Evolutionary conservation across 2,797 vertebrate species (phyloP), one percentile per base, ranked within the genome.

Genomic region (Pseudomugil gertrudae): DNA sequence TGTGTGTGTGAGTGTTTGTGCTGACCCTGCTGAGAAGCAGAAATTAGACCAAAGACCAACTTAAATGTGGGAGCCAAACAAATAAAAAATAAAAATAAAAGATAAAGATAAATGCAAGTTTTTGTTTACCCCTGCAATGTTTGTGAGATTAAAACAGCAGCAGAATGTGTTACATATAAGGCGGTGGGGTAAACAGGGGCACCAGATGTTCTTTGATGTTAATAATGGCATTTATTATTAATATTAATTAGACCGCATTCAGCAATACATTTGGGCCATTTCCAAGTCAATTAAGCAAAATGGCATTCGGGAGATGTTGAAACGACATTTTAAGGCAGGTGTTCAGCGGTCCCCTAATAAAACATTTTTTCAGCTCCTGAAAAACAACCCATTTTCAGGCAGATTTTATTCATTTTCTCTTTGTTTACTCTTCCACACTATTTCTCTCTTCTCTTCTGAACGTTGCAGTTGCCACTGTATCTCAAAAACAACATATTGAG

Each of bases 221-320:
- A 99, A 98, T 99, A 99, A 99, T 98, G 97, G 97, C 98, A 99
- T 99, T 98, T 99, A 99, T 99, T 99, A 99, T 99, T 99, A 99
- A 99, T 99, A 99, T 99, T 99, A 99, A 99, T 99, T 98, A 99
- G 97, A 98, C 97, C 96, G 95, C 96, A 98, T 98, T 99, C 98
- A 98, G 98, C 97, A 98, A 98, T 98, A 98, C 98, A 98, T 99
- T 99, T 99, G 98, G 98, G 98, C 98, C 98, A 98, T 98, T 99
- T 99, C 98, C 98, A 99, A 99, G 98, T 99, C 98, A 99, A 99
- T 99, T 99, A 99, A 98, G 96, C 97, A 97, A 98, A 99, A 98
- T 97, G 97, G 96, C 97, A 98, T 98, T 96, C 96, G 96, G 97
- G 98, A 98, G 96, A 98, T 97, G 96, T 97, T 97, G 96, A 97